Evolutionary conservation across 2,113 vertebrate species (phyloP).

Genomic region (Pavo muticus): DNA sequence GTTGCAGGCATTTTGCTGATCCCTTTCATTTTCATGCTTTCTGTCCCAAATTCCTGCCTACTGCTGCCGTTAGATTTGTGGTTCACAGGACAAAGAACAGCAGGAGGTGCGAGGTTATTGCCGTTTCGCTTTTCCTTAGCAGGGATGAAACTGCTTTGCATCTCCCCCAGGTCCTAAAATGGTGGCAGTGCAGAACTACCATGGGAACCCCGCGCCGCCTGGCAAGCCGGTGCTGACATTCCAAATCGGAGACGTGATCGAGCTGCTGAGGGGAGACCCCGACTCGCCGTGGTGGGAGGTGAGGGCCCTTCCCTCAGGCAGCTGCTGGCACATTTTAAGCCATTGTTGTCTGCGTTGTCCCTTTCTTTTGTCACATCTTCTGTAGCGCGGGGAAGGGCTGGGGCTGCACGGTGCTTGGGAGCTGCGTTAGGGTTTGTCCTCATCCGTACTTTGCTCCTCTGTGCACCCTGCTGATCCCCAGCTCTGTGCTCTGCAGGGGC

Average conservation of each 20-base stretch:
- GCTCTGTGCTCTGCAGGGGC: conserved; percentile 80
- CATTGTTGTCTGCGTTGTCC: fast-evolving
- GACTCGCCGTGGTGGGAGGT: conserved; percentile 98
- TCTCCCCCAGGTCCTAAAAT: conserved; percentile 90
- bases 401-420: background rate
- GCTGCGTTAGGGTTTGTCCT: background rate
- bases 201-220: conserved; percentile 86
- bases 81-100: background rate
- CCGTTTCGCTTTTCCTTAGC: background rate
- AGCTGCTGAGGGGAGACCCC: conserved; percentile 93
- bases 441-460: background rate
- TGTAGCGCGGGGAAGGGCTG: fast-evolving
- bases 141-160: background rate
- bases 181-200: conserved; percentile 94
- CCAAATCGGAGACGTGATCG: conserved; percentile 92
- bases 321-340: background rate
- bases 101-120: background rate
- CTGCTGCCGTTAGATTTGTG: fast-evolving
- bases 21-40: background rate
- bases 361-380: background rate
- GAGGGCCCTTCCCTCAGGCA: background rate
- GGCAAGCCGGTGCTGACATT: conserved; percentile 89
- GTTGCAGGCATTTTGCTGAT: background rate
- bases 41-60: background rate
- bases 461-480: fast-evolving